Percentiles rank a stretch among this genome's conserved stretches.
These are phyloP conservation scores for Xanthorhoe spadicearia DNA, from an alignment of 2,888 invertebrate genomes.

Conservation along the genomic window DNA sequence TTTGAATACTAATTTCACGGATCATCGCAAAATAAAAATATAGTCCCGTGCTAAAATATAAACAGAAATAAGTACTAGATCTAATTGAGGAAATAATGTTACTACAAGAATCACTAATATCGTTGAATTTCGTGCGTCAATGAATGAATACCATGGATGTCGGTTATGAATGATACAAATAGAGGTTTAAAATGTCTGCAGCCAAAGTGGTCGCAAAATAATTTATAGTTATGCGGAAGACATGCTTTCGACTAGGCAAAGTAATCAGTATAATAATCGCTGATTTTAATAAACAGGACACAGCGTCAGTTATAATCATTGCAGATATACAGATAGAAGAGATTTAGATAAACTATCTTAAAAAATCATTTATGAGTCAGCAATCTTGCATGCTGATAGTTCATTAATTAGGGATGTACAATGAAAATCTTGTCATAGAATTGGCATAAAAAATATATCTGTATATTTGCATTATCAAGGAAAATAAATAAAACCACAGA, in stretches of 20 bases:
- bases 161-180: constrained; percentile 3
- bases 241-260: constrained; percentile 29
- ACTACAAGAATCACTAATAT: constrained; percentile 38
- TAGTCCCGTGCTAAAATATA: constrained; percentile 27
- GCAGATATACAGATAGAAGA: constrained; percentile 38
- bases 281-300: constrained; percentile 23
- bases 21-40: constrained; percentile 34
- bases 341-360: neutral
- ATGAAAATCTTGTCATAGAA: no score
- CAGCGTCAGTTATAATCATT: constrained; percentile 22
- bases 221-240: constrained; percentile 13
- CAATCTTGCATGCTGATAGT: neutral
- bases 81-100: constrained; percentile 67
- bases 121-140: constrained; percentile 18
- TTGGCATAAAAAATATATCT: constrained; percentile 26
- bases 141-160: constrained; percentile 14
- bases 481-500: constrained; percentile 32
- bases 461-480: constrained; percentile 37
- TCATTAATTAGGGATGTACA: no score
- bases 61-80: constrained; percentile 50
- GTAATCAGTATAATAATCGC: constrained; percentile 9
- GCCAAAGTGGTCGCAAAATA: constrained; percentile 9
- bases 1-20: constrained; percentile 12
- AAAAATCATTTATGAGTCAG: neutral
- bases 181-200: constrained; percentile 14